Conservation (phyloP, 2,888 invertebrate genomes). For the Idaea aversata region DNA sequence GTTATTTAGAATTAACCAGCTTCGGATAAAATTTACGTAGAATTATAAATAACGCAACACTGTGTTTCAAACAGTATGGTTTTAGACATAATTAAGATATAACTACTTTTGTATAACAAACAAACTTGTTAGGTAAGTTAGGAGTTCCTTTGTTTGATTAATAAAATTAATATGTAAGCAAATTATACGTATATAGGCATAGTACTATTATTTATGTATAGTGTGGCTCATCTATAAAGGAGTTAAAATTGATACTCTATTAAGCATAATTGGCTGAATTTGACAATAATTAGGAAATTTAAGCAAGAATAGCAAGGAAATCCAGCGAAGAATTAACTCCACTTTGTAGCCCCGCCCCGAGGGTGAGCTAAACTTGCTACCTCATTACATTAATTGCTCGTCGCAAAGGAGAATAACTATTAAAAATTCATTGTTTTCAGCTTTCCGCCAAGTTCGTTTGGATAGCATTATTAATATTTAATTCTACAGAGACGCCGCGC, state of each 20-base stretch:
- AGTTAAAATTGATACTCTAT: neutral
- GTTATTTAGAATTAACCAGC: constrained; percentile 9
- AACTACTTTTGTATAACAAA: too few species aligned
- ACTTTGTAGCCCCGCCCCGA: constrained; percentile 39
- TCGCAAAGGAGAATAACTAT: constrained; percentile 68
- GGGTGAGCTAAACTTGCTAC: constrained; percentile 56
- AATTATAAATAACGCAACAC: neutral
- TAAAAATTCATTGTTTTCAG: constrained; percentile 71
- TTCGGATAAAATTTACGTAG: neutral
- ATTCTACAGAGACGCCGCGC: constrained; percentile 63
- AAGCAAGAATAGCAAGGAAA: constrained; percentile 36
- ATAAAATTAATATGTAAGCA: neutral
- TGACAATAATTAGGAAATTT: constrained; percentile 14
- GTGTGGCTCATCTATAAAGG: neutral
- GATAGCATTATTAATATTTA: constrained; percentile 75
- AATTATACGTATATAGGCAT: neutral
- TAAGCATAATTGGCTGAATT: constrained; percentile 5
- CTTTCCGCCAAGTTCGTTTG: constrained; percentile 53
- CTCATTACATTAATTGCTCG: constrained; percentile 69
- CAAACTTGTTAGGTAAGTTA: neutral
- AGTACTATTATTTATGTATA: too few species aligned
- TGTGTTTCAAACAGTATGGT: neutral
- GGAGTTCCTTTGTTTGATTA: neutral
- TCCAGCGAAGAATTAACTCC: constrained; percentile 46
- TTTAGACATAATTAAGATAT: neutral